These are phyloP conservation scores for Ctenosaura bakeri DNA, from an alignment of 2,797 vertebrate genomes.

Conservation along the genomic window DNA sequence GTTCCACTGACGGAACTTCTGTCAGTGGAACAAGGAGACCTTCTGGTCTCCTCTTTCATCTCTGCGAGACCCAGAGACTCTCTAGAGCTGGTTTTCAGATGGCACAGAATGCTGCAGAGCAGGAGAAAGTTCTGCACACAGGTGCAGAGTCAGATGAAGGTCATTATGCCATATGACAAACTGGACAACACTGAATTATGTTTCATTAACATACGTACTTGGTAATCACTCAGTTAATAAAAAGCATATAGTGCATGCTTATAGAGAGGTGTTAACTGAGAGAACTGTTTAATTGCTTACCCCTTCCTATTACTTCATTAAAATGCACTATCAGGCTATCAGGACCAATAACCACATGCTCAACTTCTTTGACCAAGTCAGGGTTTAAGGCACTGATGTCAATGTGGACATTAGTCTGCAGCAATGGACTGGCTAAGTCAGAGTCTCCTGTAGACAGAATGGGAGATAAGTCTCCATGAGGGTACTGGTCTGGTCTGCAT, in stretches of 20 bases:
- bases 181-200: background rate
- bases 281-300: constrained; percentile 78
- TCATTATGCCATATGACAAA: background rate
- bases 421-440: constrained; percentile 91
- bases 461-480: constrained; percentile 90
- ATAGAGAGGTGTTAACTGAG: constrained; percentile 26
- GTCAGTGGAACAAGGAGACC: too few relatives aligned
- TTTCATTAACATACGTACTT: background rate
- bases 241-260: background rate
- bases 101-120: too few relatives aligned
- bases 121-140: too few relatives aligned
- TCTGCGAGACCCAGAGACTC: too few relatives aligned
- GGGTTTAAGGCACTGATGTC: constrained; percentile 93
- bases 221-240: background rate
- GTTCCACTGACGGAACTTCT: too few relatives aligned
- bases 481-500: constrained; percentile 86
- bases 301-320: constrained; percentile 95
- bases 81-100: too few relatives aligned
- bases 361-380: constrained; percentile 94
- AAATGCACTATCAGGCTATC: constrained; percentile 94
- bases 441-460: constrained; percentile 89
- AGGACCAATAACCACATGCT: constrained; percentile 94
- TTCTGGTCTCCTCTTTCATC: too few relatives aligned
- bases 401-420: constrained; percentile 91
- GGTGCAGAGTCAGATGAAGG: background rate